A percentile compares a stretch with the other conserved stretches of the same genome.
These are phyloP conservation scores for Heteromurus nitidus DNA, from an alignment of 2,888 invertebrate genomes.

Conservation along the genomic window DNA sequence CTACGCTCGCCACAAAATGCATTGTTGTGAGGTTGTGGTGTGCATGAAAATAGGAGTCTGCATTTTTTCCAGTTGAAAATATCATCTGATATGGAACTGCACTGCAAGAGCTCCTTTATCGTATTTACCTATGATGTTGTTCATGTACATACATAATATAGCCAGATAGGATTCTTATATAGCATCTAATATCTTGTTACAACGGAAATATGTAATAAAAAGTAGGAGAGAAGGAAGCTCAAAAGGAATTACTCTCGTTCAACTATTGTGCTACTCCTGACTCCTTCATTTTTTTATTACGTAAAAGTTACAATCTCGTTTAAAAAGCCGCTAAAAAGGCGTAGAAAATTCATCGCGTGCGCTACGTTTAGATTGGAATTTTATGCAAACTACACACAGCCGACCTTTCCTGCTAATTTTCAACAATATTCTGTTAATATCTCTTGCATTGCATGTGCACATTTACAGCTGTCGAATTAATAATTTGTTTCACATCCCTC, in stretches of 20 bases:
- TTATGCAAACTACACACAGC: conserved; percentile 47
- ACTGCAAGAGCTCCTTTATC: too few relatives aligned
- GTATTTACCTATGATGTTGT: too few relatives aligned
- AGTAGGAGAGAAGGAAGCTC: background rate
- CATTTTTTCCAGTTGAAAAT: too few relatives aligned
- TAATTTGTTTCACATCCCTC: too few relatives aligned
- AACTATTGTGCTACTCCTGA: too few relatives aligned
- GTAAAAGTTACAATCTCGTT: conserved; percentile 34
- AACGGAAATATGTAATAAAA: too few relatives aligned
- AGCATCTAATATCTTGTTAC: too few relatives aligned
- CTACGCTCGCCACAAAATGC: background rate
- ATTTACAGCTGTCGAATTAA: too few relatives aligned
- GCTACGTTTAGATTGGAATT: conserved; percentile 41
- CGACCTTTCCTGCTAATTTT: background rate
- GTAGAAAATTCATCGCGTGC: conserved; percentile 42
- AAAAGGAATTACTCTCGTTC: background rate
- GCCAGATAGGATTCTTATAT: too few relatives aligned
- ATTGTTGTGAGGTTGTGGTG: background rate
- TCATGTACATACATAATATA: too few relatives aligned
- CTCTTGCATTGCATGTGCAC: too few relatives aligned
- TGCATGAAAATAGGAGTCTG: background rate
- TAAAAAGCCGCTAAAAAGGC: conserved; percentile 32
- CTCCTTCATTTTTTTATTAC: background rate
- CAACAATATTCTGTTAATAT: too few relatives aligned
- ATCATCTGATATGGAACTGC: background rate